Conservation (phyloP, 2,113 vertebrate genomes). For the Andinoacara biseriatus region DNA sequence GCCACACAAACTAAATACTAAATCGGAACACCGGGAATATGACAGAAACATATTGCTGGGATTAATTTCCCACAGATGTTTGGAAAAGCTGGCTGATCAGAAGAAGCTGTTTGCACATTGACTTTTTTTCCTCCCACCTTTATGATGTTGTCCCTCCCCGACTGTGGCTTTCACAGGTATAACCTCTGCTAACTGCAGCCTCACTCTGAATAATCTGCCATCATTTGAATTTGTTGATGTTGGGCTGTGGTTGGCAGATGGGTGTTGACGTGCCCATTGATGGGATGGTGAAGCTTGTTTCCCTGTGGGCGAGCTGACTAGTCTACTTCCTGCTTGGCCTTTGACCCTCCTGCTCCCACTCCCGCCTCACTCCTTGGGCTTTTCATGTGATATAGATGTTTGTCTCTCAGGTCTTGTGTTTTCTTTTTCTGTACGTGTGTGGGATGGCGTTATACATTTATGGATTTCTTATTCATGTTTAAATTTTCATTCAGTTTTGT, state of each 20-base stretch:
- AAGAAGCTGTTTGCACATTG: too few relatives aligned
- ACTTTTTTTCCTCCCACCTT: too few relatives aligned
- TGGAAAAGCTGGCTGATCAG: not conserved
- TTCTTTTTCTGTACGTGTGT: constrained; percentile 38
- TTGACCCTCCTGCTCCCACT: constrained; percentile 83
- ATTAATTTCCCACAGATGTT: not conserved
- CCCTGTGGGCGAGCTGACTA: constrained; percentile 52
- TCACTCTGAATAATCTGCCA: constrained; percentile 27
- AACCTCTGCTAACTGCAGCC: constrained; percentile 28
- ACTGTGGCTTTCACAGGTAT: constrained; percentile 42
- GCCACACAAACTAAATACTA: not conserved
- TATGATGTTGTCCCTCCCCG: not conserved
- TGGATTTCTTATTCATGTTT: not conserved
- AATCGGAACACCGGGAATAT: not conserved
- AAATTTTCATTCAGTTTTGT: too few relatives aligned
- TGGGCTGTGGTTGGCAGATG: constrained; percentile 43
- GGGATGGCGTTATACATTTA: not conserved
- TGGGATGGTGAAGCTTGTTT: constrained; percentile 51
- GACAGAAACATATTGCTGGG: not conserved
- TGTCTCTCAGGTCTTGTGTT: constrained; percentile 30
- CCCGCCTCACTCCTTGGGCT: constrained; percentile 67
- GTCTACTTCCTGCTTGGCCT: constrained; percentile 76
- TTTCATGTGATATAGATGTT: constrained; percentile 52
- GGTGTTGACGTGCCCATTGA: constrained; percentile 22
- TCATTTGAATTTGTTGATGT: constrained; percentile 14